A percentile compares a stretch with the other conserved stretches of the same genome.
phyloP scores from a whole-genome alignment of 2,797 vertebrate species.

The Alcedo quadribrachys region DNA sequence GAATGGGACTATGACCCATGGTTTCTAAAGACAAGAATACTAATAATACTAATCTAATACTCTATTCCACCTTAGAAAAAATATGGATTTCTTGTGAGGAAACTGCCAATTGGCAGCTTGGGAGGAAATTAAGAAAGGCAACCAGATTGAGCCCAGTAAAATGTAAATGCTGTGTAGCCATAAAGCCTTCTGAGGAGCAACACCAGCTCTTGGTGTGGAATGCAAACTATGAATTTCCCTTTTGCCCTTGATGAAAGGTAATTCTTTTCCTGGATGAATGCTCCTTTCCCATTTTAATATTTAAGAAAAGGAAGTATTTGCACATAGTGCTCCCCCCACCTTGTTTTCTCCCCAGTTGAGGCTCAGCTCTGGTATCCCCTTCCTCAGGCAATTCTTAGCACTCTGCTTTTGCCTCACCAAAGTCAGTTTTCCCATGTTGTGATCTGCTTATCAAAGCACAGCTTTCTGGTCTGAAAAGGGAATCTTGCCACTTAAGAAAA shows the following conservation, averaged over 20 bases:
- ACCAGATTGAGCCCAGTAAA: neutral
- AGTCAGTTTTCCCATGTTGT: slow-evolving; percentile 8
- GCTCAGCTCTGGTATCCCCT: neutral
- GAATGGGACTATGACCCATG: neutral
- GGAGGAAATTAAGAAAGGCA: slow-evolving; percentile 3
- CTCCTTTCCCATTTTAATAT: neutral
- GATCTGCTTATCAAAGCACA: neutral
- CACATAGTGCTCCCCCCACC: neutral
- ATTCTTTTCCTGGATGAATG: slow-evolving; percentile 32
- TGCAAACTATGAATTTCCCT: neutral
- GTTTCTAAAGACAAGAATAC: neutral
- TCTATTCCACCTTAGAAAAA: neutral
- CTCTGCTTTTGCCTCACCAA: neutral
- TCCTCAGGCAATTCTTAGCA: neutral
- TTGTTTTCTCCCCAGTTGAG: neutral
- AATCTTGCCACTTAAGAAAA: slow-evolving; percentile 42
- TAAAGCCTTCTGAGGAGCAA: neutral
- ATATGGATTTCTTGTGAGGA: neutral
- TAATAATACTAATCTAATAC: too few species aligned
- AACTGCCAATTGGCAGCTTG: neutral
- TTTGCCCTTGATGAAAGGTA: slow-evolving; percentile 30
- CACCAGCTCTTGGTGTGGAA: slow-evolving; percentile 29
- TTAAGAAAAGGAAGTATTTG: slow-evolving; percentile 13
- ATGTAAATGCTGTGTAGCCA: neutral
- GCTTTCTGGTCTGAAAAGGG: slow-evolving; percentile 29